Conservation (phyloP, 2,888 invertebrate genomes). For the Eupeodes luniger region DNA sequence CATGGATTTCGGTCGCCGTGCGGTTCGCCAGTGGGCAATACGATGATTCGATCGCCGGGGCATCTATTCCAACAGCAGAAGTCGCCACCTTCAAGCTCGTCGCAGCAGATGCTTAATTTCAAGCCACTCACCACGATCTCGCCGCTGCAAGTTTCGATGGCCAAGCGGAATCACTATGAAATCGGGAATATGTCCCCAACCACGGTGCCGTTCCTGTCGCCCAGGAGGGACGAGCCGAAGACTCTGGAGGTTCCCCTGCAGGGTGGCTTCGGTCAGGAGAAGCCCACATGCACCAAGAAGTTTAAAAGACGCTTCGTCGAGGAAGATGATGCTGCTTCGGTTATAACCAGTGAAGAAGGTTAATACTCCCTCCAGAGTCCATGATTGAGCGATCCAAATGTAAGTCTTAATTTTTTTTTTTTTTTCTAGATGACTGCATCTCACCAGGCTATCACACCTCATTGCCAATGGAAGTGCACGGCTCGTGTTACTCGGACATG, state of each 20-base stretch:
- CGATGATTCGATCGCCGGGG: slow-evolving; percentile 81
- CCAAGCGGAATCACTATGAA: slow-evolving; percentile 82
- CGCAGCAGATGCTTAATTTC: slow-evolving; percentile 82
- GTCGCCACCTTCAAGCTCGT: slow-evolving; percentile 81
- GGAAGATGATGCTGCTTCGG: slow-evolving; percentile 84
- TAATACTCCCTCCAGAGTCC: slow-evolving; percentile 38
- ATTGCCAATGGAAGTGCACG: slow-evolving; percentile 84
- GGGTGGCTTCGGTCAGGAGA: slow-evolving; percentile 81
- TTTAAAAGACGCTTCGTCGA: slow-evolving; percentile 83
- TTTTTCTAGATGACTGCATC: slow-evolving; percentile 83
- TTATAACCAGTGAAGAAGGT: slow-evolving; percentile 84
- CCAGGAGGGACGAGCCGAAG: slow-evolving; percentile 82
- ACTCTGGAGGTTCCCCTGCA: slow-evolving; percentile 82
- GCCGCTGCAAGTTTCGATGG: slow-evolving; percentile 82
- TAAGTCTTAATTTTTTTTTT: background rate
- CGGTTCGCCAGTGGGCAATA: slow-evolving; percentile 77
- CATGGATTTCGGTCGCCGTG: slow-evolving; percentile 82
- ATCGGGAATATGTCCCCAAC: slow-evolving; percentile 83
- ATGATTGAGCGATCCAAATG: background rate
- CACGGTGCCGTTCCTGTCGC: slow-evolving; percentile 82
- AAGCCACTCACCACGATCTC: slow-evolving; percentile 82
- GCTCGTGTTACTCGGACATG: slow-evolving; percentile 84
- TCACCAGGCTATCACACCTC: slow-evolving; percentile 84
- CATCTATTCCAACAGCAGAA: slow-evolving; percentile 80
- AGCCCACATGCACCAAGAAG: slow-evolving; percentile 83